Conservation (phyloP, 2,113 vertebrate genomes). For the Raja brachyura region DNA sequence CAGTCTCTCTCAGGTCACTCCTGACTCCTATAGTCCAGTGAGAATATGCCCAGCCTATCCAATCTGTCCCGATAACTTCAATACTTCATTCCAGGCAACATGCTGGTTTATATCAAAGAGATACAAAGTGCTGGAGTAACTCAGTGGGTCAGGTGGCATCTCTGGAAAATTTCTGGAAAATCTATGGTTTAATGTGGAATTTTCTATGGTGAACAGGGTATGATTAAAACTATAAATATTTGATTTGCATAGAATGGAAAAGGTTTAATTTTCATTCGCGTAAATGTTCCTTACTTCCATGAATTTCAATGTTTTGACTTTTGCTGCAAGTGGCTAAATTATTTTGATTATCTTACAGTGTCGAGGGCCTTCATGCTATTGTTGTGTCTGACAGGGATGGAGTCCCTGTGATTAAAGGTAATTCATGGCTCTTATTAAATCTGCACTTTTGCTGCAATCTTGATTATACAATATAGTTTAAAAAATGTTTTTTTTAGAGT, state of each 20-base stretch:
- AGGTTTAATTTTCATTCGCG: background rate
- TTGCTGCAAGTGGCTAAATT: background rate
- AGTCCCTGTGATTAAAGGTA: constrained; percentile 96
- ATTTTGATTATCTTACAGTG: constrained; percentile 51
- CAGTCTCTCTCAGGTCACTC: too few relatives aligned
- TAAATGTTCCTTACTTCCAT: too few relatives aligned
- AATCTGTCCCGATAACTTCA: too few relatives aligned
- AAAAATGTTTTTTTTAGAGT: too few relatives aligned
- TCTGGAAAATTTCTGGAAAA: too few relatives aligned
- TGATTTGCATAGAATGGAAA: background rate
- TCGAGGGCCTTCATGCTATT: constrained; percentile 93
- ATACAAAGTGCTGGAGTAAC: too few relatives aligned
- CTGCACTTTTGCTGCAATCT: background rate
- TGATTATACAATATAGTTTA: background rate
- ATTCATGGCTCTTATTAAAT: constrained; percentile 38
- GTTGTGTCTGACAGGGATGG: constrained; percentile 93
- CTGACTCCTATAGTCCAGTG: too few relatives aligned
- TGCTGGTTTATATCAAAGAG: too few relatives aligned
- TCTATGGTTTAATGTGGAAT: background rate
- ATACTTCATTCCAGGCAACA: too few relatives aligned
- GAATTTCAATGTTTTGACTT: background rate
- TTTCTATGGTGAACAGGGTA: background rate
- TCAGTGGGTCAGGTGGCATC: too few relatives aligned
- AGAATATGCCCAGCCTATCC: too few relatives aligned
- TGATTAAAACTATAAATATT: background rate